These are phyloP conservation scores for Campoletis sonorensis DNA, from an alignment of 1,140 invertebrate species.

Conservation along the genomic window DNA sequence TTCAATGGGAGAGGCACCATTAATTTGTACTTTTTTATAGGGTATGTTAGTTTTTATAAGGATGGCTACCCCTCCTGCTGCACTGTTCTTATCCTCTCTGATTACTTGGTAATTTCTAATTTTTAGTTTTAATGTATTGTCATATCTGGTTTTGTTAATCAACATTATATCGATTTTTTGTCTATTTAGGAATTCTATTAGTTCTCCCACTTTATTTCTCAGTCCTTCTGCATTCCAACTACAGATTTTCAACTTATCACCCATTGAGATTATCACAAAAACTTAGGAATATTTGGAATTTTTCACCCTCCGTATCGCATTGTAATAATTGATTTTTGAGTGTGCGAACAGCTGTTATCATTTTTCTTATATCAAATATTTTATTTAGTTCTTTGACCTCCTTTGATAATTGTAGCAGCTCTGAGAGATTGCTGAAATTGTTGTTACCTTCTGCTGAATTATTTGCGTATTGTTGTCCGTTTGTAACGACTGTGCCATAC, in stretches of 20 bases:
- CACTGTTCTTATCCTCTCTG: conserved; percentile 38
- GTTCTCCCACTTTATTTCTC: conserved; percentile 22
- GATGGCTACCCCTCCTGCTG: conserved; percentile 43
- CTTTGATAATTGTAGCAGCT: conserved; percentile 11
- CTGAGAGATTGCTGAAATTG: conserved; percentile 1
- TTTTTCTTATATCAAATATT: conserved; percentile 31
- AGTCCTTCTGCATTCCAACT: conserved; percentile 44
- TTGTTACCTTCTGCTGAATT: not conserved
- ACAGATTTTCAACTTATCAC: conserved; percentile 12
- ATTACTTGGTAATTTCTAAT: conserved; percentile 41
- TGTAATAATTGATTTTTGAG: conserved; percentile 27
- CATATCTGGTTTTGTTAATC: conserved; percentile 34
- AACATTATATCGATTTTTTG: conserved; percentile 39
- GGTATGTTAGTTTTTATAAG: conserved; percentile 40
- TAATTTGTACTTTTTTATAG: conserved; percentile 31
- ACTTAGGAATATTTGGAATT: conserved; percentile 33
- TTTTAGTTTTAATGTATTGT: conserved; percentile 32
- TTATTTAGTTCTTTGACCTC: conserved; percentile 14
- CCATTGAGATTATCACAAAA: conserved; percentile 23
- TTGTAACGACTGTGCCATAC: not conserved
- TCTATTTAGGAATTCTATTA: conserved; percentile 35
- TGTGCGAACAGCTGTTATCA: conserved; percentile 16
- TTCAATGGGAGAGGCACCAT: conserved; percentile 43
- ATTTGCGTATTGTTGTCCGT: not conserved
- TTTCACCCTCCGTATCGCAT: conserved; percentile 29